Evolutionary conservation across 2,888 invertebrate species (phyloP), one percentile per base, ranked within the genome.

Genomic region (Drosophila diplacantha): DNA sequence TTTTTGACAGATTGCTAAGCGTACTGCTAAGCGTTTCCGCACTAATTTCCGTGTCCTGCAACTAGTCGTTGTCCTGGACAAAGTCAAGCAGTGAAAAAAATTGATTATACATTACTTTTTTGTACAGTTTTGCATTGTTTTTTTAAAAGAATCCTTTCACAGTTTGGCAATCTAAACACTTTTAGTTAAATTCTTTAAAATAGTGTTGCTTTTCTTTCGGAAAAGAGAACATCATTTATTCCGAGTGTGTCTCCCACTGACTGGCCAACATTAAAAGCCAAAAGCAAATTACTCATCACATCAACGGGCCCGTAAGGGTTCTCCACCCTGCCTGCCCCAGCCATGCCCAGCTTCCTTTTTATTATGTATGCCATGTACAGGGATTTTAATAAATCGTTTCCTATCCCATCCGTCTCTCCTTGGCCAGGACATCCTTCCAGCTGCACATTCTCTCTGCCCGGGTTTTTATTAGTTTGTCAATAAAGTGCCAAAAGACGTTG

Each of bases 201-300:
- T 11, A 26, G 2, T 12, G 3, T 3, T 29, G 29, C 3, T 18
- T 24, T 18, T 37, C 5, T 12, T 0, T 9, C 4, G 2, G 9
- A 5, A 5, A 3, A 24, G n/a, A 14, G 1, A 14, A 4, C 8
- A 14, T 1, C 1, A 18, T 11, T 56, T 50, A 3, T 5, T 16
- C 0, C 3, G 0, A 39, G 55, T 59, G 44, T 18, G 14, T 4
- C 3, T 3, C 26, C 16, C 26, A 16, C 5, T 3, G 24, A 32
- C 18, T 44, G 68, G 67, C 12, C 31, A 75, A 73, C 80, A 82
- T 84, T 86, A 85, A 86, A 79, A 76, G 84, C 78, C 84, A 78
- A 83, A 74, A 82, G 82, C 85, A 85, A 86, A 85, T 86, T 86
- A 85, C 85, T 86, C 85, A 86, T 85, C 83, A 83, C 70, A 79